Evolutionary conservation across 2,888 invertebrate species (phyloP).

Genomic region (Diplazon laetatorius): DNA sequence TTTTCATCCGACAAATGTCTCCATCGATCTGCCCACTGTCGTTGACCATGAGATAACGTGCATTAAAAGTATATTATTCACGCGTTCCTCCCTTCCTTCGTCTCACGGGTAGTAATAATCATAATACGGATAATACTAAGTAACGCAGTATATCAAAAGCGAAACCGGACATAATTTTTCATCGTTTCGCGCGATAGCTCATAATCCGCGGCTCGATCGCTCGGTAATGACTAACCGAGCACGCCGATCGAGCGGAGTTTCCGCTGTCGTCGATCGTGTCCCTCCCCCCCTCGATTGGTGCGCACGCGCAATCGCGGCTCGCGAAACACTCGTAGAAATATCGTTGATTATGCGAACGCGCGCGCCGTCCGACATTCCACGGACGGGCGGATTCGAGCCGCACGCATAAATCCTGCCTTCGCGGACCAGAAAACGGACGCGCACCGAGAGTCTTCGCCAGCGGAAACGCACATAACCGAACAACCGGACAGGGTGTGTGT

Average conservation of each 20-base stretch:
- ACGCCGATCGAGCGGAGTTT: slow-evolving; percentile 55
- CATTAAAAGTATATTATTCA: slow-evolving; percentile 48
- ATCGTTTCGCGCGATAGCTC: slow-evolving; percentile 59
- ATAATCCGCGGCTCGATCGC: slow-evolving; percentile 63
- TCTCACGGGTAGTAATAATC: slow-evolving; percentile 49
- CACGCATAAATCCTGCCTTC: slow-evolving; percentile 66
- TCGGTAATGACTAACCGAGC: slow-evolving; percentile 65
- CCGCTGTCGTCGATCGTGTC: slow-evolving; percentile 29
- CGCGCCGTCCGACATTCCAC: slow-evolving; percentile 64
- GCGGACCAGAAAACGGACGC: slow-evolving; percentile 53
- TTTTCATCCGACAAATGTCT: neutral
- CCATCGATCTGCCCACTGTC: neutral
- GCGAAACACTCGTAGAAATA: slow-evolving; percentile 58
- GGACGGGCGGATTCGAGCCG: slow-evolving; percentile 64
- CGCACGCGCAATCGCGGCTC: too few relatives aligned
- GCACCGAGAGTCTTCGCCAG: slow-evolving; percentile 51
- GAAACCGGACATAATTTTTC: slow-evolving; percentile 65
- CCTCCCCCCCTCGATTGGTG: too few relatives aligned
- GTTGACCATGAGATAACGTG: slow-evolving; percentile 11
- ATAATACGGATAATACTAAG: slow-evolving; percentile 58
- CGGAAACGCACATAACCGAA: slow-evolving; percentile 61
- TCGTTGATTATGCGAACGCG: slow-evolving; percentile 66
- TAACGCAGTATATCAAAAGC: slow-evolving; percentile 64
- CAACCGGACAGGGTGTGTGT: slow-evolving; percentile 43
- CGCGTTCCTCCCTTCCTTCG: slow-evolving; percentile 41